Evolutionary conservation across 2,797 vertebrate genomes (phyloP).

Genomic region (Gallinago solitaria): DNA sequence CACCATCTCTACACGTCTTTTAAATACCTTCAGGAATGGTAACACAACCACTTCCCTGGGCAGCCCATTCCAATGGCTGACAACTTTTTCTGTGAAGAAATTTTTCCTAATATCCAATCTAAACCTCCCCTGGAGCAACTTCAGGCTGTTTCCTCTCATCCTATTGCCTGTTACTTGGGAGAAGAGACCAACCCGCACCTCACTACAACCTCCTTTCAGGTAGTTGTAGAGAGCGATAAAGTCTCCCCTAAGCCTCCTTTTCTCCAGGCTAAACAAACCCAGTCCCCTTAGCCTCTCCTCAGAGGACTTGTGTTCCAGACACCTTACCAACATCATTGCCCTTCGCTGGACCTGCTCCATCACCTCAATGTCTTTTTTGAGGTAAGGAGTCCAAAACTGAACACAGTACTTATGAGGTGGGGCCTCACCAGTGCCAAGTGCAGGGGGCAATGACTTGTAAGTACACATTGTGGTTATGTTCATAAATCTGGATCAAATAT

Average conservation of each 20-base stretch:
- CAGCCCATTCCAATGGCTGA: neutral
- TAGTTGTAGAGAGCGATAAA: no score
- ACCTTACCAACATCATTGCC: neutral
- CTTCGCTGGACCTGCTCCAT: neutral
- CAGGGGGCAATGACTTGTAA: neutral
- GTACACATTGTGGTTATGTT: neutral
- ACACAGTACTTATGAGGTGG: neutral
- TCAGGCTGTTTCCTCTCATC: no score
- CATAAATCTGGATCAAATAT: neutral
- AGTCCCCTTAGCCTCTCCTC: neutral
- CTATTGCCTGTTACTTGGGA: no score
- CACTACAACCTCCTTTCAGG: no score
- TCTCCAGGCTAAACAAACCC: neutral
- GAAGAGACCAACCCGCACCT: no score
- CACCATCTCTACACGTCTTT: neutral
- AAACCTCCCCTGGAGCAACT: no score
- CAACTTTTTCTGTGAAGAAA: no score
- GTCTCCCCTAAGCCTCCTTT: no score
- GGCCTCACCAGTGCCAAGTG: neutral
- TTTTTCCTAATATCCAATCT: no score
- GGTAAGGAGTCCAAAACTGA: neutral
- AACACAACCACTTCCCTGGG: neutral
- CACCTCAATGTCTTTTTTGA: neutral
- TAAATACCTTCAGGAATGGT: neutral
- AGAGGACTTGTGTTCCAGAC: neutral